phyloP scores from a whole-genome alignment of 1,140 invertebrate species.

The Sycobia sp. region DNA sequence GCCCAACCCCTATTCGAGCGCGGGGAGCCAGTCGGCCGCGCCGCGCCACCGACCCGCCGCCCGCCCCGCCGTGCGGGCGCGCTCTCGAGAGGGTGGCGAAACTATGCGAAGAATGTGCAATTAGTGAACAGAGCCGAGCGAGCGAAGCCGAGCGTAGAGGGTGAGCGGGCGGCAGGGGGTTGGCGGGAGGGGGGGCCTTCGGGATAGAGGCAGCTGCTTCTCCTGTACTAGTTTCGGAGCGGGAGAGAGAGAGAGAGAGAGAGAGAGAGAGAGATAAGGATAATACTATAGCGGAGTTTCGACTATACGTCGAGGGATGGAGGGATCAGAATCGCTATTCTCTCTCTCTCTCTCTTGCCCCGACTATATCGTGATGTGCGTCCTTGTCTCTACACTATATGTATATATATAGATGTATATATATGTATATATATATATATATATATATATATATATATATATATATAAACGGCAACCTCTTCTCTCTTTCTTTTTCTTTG shows the following conservation, averaged over 20 bases:
- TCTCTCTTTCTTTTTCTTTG: conserved; percentile 9
- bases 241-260: conserved; percentile 16
- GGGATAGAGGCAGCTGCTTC: conserved; percentile 2
- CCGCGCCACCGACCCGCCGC: too few relatives aligned
- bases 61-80: conserved; percentile 39
- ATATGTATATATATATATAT: too few relatives aligned
- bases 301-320: conserved; percentile 18
- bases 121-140: conserved; percentile 74
- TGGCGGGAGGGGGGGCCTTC: neutral
- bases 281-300: conserved; percentile 2
- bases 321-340: conserved; percentile 34
- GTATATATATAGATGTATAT: too few relatives aligned
- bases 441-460: too few relatives aligned
- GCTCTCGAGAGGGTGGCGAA: conserved; percentile 66
- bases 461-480: too few relatives aligned
- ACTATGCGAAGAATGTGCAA: conserved; percentile 90
- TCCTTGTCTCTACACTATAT: conserved; percentile 8
- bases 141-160: conserved; percentile 37
- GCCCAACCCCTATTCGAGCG: too few relatives aligned
- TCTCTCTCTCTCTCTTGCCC: conserved; percentile 12
- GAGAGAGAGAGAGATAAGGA: too few relatives aligned
- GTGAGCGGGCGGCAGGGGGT: conserved; percentile 8
- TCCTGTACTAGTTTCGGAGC: neutral
- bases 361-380: neutral
- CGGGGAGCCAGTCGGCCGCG: too few relatives aligned